Percentiles rank a stretch among this genome's conserved stretches.
Evolutionary conservation across 2,797 vertebrate genomes (phyloP).

Genomic region (Amblyraja radiata): DNA sequence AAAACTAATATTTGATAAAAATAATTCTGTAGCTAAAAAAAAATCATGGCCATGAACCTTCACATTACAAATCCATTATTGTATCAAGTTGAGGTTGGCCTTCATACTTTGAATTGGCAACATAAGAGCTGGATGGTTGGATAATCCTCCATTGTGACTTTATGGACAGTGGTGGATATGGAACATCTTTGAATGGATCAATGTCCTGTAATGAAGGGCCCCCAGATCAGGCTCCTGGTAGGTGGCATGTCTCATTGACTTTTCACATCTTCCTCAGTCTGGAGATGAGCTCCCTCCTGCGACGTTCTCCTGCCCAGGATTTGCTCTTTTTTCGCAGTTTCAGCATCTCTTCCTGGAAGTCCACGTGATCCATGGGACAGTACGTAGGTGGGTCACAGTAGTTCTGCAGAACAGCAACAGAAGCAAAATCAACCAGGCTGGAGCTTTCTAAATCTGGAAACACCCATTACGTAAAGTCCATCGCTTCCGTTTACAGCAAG

Average conservation of each 20-base stretch:
- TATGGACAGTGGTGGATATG: neutral
- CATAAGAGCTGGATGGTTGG: neutral
- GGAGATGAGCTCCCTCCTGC: conserved; percentile 46
- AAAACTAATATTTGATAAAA: neutral
- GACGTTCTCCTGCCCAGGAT: conserved; percentile 46
- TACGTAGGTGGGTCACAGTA: conserved; percentile 54
- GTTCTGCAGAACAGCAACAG: conserved; percentile 44
- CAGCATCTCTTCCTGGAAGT: conserved; percentile 54
- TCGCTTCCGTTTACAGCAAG: neutral
- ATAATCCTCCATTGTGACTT: neutral
- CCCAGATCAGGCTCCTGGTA: neutral
- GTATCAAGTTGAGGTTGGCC: neutral
- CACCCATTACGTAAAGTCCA: neutral
- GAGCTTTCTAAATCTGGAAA: neutral
- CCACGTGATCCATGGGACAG: conserved; percentile 55
- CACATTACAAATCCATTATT: neutral
- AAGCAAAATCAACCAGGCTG: neutral
- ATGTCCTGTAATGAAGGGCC: too few species aligned
- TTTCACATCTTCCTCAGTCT: conserved; percentile 46
- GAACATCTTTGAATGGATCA: neutral
- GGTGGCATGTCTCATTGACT: neutral
- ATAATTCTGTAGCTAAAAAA: neutral
- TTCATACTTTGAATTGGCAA: neutral
- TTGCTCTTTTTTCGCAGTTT: conserved; percentile 50
- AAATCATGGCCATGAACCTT: neutral